Percentiles rank a stretch among this genome's conserved stretches.
Conservation (phyloP, 1,140 invertebrate genomes). For the Dendrolimus punctatus region DNA sequence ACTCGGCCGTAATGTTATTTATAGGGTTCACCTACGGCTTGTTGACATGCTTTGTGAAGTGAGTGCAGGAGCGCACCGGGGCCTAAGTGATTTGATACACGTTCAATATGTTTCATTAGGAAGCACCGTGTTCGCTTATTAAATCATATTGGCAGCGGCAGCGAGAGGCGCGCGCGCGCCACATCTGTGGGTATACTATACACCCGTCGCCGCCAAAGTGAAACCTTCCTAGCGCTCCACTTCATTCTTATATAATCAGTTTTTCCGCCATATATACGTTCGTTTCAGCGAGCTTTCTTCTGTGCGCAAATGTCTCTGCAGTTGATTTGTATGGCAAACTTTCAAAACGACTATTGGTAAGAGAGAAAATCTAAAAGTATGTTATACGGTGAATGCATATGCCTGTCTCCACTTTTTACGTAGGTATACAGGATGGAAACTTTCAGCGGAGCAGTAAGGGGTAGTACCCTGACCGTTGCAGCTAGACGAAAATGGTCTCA, state of each 20-base stretch:
- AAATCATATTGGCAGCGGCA: slow-evolving; percentile 49
- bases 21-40: slow-evolving; percentile 56
- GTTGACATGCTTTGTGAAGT: slow-evolving; percentile 55
- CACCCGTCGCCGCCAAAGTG: slow-evolving; percentile 13
- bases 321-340: too few relatives aligned
- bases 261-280: slow-evolving; percentile 52
- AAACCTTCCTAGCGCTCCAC: slow-evolving; percentile 31
- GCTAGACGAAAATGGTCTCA: too few relatives aligned
- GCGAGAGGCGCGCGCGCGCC: slow-evolving; percentile 1
- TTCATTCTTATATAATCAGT: slow-evolving; percentile 60
- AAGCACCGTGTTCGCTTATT: slow-evolving; percentile 59
- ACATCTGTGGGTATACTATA: background rate
- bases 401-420: too few relatives aligned
- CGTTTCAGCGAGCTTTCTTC: slow-evolving; percentile 29
- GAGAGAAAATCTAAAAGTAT: too few relatives aligned
- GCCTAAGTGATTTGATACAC: slow-evolving; percentile 68
- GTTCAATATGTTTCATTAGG: slow-evolving; percentile 71
- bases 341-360: too few relatives aligned
- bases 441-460: too few relatives aligned
- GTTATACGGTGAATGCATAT: too few relatives aligned
- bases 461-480: too few relatives aligned
- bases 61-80: slow-evolving; percentile 53
- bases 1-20: slow-evolving; percentile 62
- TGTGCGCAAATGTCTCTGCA: slow-evolving; percentile 13
- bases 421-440: too few relatives aligned